phyloP scores from a whole-genome alignment of 2,888 invertebrate species.

The Mycalesis mineus region DNA sequence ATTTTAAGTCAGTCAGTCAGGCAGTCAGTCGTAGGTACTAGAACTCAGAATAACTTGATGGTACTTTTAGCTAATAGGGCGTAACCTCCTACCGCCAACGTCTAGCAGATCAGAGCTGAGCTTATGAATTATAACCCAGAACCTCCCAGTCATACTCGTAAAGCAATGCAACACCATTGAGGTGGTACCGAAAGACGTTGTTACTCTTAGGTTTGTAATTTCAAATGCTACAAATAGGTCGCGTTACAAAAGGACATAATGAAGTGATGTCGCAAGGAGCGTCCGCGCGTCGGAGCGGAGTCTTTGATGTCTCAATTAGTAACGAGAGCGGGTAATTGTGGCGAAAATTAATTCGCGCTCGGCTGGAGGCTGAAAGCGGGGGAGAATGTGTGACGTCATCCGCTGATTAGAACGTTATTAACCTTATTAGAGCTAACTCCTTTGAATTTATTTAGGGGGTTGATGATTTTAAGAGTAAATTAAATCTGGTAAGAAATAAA shows the following conservation, averaged over 20 bases:
- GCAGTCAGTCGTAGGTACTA: too few species aligned
- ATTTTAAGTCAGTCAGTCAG: too few species aligned
- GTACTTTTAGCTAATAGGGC: too few species aligned
- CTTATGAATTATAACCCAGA: too few species aligned
- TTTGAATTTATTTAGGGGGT: neutral
- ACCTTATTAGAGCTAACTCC: neutral
- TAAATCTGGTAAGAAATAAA: too few species aligned
- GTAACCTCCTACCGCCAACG: too few species aligned
- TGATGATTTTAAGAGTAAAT: neutral
- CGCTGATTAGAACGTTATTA: slow-evolving; percentile 9
- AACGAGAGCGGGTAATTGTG: slow-evolving; percentile 74
- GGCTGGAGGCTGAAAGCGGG: slow-evolving; percentile 31
- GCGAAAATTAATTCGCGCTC: slow-evolving; percentile 69
- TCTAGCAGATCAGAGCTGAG: too few species aligned
- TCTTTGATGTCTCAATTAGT: slow-evolving; percentile 77
- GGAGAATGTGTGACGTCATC: slow-evolving; percentile 32
- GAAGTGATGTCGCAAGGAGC: slow-evolving; percentile 39
- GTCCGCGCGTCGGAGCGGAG: slow-evolving; percentile 42
- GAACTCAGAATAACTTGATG: too few species aligned
- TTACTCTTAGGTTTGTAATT: slow-evolving; percentile 16
- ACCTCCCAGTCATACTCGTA: too few species aligned
- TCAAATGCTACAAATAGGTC: slow-evolving; percentile 22
- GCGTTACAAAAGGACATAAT: slow-evolving; percentile 39
- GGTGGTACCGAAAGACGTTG: too few species aligned
- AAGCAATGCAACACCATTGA: too few species aligned